These are phyloP conservation scores for Melanostoma scalare DNA, from an alignment of 2,888 invertebrate genomes.

Conservation along the genomic window DNA sequence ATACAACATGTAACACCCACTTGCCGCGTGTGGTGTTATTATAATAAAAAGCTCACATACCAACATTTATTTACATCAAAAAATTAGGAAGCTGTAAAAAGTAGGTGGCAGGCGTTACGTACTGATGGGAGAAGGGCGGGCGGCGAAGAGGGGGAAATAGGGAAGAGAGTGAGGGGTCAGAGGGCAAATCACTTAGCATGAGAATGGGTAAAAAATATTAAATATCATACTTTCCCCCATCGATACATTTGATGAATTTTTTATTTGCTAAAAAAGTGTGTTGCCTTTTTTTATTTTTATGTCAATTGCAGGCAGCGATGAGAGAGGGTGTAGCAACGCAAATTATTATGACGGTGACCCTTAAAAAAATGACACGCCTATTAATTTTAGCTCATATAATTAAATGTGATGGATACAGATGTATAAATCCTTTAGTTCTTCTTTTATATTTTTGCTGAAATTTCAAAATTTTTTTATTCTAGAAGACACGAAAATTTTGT, in stretches of 20 bases:
- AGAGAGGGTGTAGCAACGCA: no score
- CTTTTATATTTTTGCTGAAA: no score
- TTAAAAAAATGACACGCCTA: no score
- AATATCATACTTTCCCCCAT: conserved; percentile 3
- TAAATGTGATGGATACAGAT: no score
- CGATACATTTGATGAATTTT: conserved; percentile 1
- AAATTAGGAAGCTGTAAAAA: conserved; percentile 68
- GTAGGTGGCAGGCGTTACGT: conserved; percentile 8
- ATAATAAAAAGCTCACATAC: conserved; percentile 64
- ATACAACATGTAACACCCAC: conserved; percentile 42
- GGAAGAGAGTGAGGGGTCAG: background rate
- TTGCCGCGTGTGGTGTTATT: conserved; percentile 56
- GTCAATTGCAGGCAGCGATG: no score
- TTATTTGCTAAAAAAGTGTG: background rate
- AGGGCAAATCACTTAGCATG: no score
- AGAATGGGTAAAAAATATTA: background rate
- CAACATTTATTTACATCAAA: conserved; percentile 65
- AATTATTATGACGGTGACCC: no score
- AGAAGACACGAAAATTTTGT: no score
- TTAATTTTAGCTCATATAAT: no score
- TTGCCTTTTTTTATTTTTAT: background rate
- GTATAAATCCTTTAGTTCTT: no score
- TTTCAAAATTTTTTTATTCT: no score
- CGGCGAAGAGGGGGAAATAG: background rate
- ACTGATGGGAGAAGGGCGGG: background rate